Base-by-base conservation (phyloP, 2,888 invertebrate species). In the Metacarcinus magister region DNA sequence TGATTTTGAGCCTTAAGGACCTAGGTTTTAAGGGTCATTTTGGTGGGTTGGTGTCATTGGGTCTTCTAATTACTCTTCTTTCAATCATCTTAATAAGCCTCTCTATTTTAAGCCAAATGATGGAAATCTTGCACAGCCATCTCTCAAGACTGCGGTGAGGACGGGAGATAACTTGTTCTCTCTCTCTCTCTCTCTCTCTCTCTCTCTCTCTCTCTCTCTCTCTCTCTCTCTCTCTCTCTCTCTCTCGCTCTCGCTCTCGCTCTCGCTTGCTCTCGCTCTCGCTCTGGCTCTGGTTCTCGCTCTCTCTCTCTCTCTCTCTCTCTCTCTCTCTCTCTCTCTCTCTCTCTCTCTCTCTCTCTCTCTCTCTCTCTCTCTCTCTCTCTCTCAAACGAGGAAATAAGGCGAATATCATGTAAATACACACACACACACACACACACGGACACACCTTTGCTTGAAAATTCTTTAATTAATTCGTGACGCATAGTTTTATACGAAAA, bases 61-160 rank as follows among this genome's bases (percentile, higher is more conserved):
- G 67, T 82, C 75, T 95, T 87, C 91, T 96, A 96, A 96, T 96
- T 96, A 96, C 94, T 94, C 82, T 89, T 96, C 96, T 96, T 96
- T 96, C 94, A 96, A 96, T 96, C 96, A 96, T 96, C 94, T 96
- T 96, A 96, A 96, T 95, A 96, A 96, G 92, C 82, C 96, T 92
- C 94, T 95, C 96, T 96, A 92, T 96, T 95, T 96, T 94, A 96
- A 94, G 94, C 91, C 96, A 94, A 94, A 96, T 96, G 92, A 94
- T 91, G 96, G 96, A 96, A 96, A 96, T 92, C 94, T 96, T 92
- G 92, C 91, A 32, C 39, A 19, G 46, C 28, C 19, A 48, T 95
- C 95, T 95, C 94, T 94, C 48, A 28, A 87, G 54, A 60, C 82
- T 8, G 8, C 82, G 28, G 82, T 32, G 82, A 32, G 82, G 32